phyloP scores from a whole-genome alignment of 2,113 vertebrate species.

The Eonycteris spelaea region DNA sequence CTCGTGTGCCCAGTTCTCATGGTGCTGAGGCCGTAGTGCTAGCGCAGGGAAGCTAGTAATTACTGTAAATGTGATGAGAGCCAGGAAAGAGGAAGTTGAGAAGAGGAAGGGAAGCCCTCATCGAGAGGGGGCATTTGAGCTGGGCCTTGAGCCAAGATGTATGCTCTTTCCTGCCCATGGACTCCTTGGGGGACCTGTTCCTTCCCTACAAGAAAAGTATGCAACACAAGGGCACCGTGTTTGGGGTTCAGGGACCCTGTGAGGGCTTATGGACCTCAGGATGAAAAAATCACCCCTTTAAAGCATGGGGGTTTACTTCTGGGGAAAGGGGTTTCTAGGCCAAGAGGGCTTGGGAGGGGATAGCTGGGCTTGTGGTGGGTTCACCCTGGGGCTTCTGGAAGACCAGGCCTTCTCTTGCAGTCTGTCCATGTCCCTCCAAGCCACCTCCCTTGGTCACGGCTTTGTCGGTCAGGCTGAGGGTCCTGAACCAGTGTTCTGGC shows the following conservation, averaged over 20 bases:
- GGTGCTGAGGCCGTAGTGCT: rapidly evolving
- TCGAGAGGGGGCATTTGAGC: rapidly evolving
- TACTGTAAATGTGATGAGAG: background rate
- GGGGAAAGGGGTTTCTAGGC: background rate
- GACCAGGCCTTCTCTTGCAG: background rate
- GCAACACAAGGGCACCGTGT: rapidly evolving
- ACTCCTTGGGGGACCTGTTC: rapidly evolving
- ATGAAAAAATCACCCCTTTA: background rate
- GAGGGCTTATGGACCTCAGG: background rate
- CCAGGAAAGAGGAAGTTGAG: background rate
- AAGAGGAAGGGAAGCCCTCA: conserved; percentile 18
- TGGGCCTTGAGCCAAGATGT: rapidly evolving
- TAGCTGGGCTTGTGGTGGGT: background rate
- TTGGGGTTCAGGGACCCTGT: background rate
- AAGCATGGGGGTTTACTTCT: background rate
- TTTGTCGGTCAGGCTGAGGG: rapidly evolving
- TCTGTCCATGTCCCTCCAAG: rapidly evolving
- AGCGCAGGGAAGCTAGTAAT: rapidly evolving
- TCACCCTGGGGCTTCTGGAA: background rate
- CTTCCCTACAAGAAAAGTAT: background rate
- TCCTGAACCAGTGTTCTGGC: background rate
- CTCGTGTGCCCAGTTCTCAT: rapidly evolving
- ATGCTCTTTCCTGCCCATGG: background rate
- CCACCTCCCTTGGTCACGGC: too few relatives aligned
- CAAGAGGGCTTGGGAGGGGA: background rate